A percentile compares a stretch with the other conserved stretches of the same genome.
Conservation (phyloP, 2,888 invertebrate species). For the Parelbella ahira region DNA sequence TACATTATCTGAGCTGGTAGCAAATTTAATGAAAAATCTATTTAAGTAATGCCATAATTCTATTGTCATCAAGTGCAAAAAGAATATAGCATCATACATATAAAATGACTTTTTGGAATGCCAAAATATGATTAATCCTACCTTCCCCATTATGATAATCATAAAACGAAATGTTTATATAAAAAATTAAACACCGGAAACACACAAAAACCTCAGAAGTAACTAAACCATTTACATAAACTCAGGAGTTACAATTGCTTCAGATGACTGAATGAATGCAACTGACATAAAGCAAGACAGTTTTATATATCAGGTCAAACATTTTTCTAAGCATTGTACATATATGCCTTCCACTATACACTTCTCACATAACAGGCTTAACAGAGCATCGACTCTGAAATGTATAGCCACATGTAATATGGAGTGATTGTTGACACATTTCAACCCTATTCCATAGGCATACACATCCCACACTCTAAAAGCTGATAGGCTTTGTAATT, state of each 20-base stretch:
- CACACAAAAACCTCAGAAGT: no score
- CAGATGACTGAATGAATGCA: slow-evolving; percentile 5
- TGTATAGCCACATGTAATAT: slow-evolving; percentile 3
- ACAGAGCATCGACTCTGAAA: slow-evolving; percentile 18
- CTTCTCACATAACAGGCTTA: slow-evolving; percentile 22
- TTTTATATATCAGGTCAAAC: slow-evolving; percentile 18
- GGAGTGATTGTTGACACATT: slow-evolving; percentile 23
- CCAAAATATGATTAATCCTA: no score
- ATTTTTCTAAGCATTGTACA: slow-evolving; percentile 22
- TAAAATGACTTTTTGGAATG: no score
- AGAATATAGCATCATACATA: no score
- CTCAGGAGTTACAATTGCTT: background rate
- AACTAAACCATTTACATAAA: background rate
- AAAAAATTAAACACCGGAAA: no score
- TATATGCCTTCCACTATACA: slow-evolving; percentile 7
- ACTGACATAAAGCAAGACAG: slow-evolving; percentile 8
- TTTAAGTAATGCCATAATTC: no score
- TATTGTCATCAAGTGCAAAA: no score
- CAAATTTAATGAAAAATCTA: no score
- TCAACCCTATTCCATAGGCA: slow-evolving; percentile 4
- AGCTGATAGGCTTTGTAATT: slow-evolving; percentile 9
- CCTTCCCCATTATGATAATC: slow-evolving; percentile 13
- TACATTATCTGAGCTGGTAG: no score
- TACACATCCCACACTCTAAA: background rate
- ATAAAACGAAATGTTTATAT: no score